These are phyloP conservation scores for Pristis pectinata DNA, from an alignment of 2,797 vertebrate genomes.

Conservation along the genomic window DNA sequence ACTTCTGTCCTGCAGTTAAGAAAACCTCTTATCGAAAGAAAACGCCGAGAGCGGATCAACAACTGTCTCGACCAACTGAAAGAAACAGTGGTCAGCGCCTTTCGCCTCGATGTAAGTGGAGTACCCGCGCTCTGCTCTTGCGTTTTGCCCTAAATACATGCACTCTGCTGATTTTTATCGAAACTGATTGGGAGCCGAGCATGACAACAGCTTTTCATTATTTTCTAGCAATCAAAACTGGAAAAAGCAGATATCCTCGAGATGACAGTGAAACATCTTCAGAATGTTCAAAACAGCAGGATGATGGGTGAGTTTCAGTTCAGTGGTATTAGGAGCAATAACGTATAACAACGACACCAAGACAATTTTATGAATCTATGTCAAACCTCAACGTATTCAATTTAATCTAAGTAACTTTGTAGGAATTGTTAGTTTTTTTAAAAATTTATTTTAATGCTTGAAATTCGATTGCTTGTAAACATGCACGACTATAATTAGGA, in stretches of 20 bases:
- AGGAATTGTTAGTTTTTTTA: background rate
- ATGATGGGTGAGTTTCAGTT: slow-evolving; percentile 61
- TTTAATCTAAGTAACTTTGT: no score
- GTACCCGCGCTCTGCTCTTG: background rate
- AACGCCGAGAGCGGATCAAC: slow-evolving; percentile 80
- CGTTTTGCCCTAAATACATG: background rate
- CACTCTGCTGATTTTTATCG: background rate
- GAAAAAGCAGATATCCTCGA: slow-evolving; percentile 86
- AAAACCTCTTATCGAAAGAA: slow-evolving; percentile 82
- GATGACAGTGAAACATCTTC: slow-evolving; percentile 84
- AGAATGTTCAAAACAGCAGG: slow-evolving; percentile 73
- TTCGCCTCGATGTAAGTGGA: slow-evolving; percentile 75
- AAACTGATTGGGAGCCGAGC: background rate
- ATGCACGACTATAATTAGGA: background rate
- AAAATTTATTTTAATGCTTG: background rate
- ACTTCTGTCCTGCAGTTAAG: slow-evolving; percentile 59
- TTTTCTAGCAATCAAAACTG: slow-evolving; percentile 75
- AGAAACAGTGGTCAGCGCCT: slow-evolving; percentile 73
- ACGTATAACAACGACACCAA: background rate
- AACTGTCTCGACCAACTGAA: slow-evolving; percentile 80
- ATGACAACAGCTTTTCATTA: background rate
- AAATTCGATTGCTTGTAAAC: background rate
- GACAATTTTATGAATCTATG: background rate
- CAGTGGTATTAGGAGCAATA: no score
- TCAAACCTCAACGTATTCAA: background rate